Evolutionary conservation across 1,140 invertebrate genomes (phyloP), one percentile per base, ranked within the genome.

Genomic region (Holcopasites calliopsidis): DNA sequence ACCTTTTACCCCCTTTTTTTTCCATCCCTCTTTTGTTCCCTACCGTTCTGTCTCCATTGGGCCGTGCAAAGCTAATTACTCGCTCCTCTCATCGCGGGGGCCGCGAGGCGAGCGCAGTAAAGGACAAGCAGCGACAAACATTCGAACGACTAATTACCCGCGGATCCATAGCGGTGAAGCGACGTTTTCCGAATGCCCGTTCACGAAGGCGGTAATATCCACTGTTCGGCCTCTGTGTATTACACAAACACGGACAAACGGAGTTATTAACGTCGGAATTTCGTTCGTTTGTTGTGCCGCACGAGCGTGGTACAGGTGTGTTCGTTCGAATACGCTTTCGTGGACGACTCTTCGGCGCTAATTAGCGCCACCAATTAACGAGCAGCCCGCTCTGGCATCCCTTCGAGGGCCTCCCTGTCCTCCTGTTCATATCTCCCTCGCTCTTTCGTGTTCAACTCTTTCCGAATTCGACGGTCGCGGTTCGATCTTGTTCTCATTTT

Each of bases 291-390:
- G 64, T 71, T 79, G 68, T 42, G 23, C 42, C 64, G 54, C 44
- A 71, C 58, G 64, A 49, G 52, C 62, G 50, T 3, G n/a, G 44
- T 78, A 64, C 80, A 79, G 70, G 81, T 79, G 71, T 66, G 79
- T 52, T 49, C 57, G 68, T 47, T 47, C 44, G 44, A 58, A 61
- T 58, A 62, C 57, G 71, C 72, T 84, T 82, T 86, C 77, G 80
- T n/a, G 84, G 76, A 77, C 78, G 68, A 79, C 76, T 76, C 76
- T 73, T 65, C 80, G 71, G 26, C 64, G 61, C 82, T 88, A 88
- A 88, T 88, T 88, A 88, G 78, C 77, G 65, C 71, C 70, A 81
- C 86, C 86, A 88, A 88, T 88, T 88, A 88, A 79, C 75, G 76
- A 72, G 69, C 78, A 70, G 68, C 78, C 60, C 61, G 47, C 33